Evolutionary conservation across 2,888 invertebrate species (phyloP).

Genomic region (Eudemis profundana): DNA sequence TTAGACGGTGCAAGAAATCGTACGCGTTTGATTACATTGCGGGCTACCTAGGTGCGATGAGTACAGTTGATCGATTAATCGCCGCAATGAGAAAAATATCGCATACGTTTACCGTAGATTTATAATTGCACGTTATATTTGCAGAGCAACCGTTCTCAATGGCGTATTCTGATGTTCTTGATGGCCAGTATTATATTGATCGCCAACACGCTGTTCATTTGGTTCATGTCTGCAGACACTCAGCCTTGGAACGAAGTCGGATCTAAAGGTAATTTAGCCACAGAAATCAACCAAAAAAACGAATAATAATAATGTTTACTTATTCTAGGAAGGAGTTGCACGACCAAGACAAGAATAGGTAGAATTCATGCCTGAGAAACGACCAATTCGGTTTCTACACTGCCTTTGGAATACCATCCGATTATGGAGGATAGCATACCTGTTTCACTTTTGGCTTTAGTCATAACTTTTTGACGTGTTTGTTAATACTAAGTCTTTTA

Average conservation of each 20-base stretch:
- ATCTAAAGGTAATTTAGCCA: background rate
- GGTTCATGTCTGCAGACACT: slow-evolving; percentile 66
- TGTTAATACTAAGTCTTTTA: slow-evolving; percentile 42
- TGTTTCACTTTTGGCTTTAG: slow-evolving; percentile 22
- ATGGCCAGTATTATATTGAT: slow-evolving; percentile 86
- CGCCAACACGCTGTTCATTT: slow-evolving; percentile 85
- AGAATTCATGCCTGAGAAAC: slow-evolving; percentile 44
- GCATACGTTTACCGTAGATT: too few species aligned
- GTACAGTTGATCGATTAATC: too few species aligned
- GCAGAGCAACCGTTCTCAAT: slow-evolving; percentile 55
- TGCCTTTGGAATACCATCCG: slow-evolving; percentile 41
- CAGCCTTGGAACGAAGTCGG: slow-evolving; percentile 23
- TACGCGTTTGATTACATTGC: too few species aligned
- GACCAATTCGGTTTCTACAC: slow-evolving; percentile 39
- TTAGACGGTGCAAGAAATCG: too few species aligned
- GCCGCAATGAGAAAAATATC: too few species aligned
- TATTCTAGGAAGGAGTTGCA: too few species aligned
- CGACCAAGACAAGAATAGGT: slow-evolving; percentile 42
- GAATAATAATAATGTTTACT: too few species aligned
- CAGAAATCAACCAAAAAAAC: too few species aligned
- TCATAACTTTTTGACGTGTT: slow-evolving; percentile 38
- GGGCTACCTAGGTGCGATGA: too few species aligned
- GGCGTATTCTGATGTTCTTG: slow-evolving; percentile 88
- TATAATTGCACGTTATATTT: too few species aligned
- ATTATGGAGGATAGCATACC: slow-evolving; percentile 40